phyloP scores from a whole-genome alignment of 1,140 invertebrate species.

The Sinella curviseta region DNA sequence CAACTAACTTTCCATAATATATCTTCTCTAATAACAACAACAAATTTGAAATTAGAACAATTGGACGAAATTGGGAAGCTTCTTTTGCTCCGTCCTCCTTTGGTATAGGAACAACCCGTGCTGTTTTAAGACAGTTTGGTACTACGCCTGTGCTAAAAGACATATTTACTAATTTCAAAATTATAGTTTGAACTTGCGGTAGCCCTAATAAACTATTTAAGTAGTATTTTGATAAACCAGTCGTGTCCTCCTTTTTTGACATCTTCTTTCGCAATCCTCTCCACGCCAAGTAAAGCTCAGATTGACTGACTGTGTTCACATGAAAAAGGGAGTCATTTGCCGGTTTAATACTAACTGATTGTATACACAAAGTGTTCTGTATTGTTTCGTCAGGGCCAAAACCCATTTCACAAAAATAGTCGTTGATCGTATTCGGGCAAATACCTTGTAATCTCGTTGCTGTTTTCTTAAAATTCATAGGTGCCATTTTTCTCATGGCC shows the following conservation, averaged over 20 bases:
- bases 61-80: neutral
- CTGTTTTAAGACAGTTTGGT: neutral
- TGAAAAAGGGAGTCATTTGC: neutral
- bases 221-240: too few species aligned
- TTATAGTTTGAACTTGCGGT: neutral
- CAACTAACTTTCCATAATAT: neutral
- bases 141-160: neutral
- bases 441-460: neutral
- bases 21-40: constrained; percentile 9
- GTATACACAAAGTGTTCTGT: neutral
- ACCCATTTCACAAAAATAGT: neutral
- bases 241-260: neutral
- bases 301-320: too few species aligned
- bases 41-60: neutral
- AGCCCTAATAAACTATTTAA: neutral
- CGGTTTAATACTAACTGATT: neutral
- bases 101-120: neutral
- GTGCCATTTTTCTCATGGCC: neutral
- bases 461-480: neutral
- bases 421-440: neutral
- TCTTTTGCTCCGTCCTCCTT: neutral
- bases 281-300: too few species aligned
- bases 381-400: neutral
- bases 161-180: neutral
- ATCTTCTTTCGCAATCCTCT: neutral